Base-by-base conservation (phyloP, 2,888 invertebrate species). In the Cloeon dipterum region DNA sequence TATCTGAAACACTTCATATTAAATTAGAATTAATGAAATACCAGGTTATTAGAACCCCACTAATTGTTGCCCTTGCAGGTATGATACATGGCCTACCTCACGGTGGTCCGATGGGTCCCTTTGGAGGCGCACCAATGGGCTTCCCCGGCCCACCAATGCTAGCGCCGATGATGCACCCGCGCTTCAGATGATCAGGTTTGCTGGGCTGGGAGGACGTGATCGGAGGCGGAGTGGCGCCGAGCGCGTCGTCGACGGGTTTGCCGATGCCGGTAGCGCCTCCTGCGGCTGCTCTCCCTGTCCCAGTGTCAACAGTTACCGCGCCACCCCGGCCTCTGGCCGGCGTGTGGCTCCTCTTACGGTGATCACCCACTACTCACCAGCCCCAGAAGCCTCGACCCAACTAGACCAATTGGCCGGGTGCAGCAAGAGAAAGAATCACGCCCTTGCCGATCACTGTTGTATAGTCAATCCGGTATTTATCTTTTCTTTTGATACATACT, bases 91-190 rank as follows among this genome's bases (percentile, higher is more conserved):
- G 36, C 20, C 20, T 38, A 19, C 38, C 33, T 2, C 38, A 23
- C 8, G 38, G 38, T 18, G 38, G 10, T 5, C 38, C 23, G 3
- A n/a, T 38, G 25, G 34, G 26, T 20, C 37, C 37, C 17, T 38
- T 34, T 20, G 38, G 26, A 18, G 14, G 33, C 19, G 38, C 21
- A n/a, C 38, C 38, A 45, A 59, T 59, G 56, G 58, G 56, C 41
- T 64, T 64, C 50, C 65, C 61, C 40, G 62, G 61, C 44, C 59
- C 54, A 45, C 60, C 58, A 42, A 58, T 61, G 56, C 52, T 62
- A 51, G 60, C 68, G 47, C 66, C 64, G 43, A 66, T 72, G 67
- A 77, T 83, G 16, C 78, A 76, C 61, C 82, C 81, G 47, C 74
- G 82, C 60, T 83, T 70, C 68, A 78, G 82, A 70, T 83, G 81